Evolutionary conservation across 1,140 invertebrate species (phyloP).

Genomic region (Procambarus virginalis): DNA sequence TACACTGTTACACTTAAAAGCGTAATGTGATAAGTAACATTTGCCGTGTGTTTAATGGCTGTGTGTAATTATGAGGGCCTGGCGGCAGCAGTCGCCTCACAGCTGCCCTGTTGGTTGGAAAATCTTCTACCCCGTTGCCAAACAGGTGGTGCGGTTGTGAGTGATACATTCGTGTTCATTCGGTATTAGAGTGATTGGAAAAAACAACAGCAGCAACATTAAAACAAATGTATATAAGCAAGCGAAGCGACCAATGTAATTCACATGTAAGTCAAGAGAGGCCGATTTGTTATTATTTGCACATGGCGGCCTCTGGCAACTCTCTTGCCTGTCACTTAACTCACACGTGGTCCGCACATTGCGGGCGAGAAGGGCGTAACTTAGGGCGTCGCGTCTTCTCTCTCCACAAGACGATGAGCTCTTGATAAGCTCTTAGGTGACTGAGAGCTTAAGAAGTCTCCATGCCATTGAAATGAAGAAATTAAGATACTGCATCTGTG

Average conservation of each 20-base stretch:
- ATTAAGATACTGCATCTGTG: not conserved
- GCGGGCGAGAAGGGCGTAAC: constrained; percentile 10
- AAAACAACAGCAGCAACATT: too few species aligned
- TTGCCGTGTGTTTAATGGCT: not conserved
- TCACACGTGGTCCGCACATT: constrained; percentile 18
- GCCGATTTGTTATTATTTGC: too few species aligned
- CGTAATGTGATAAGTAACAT: not conserved
- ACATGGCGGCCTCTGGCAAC: constrained; percentile 4
- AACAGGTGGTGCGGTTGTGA: too few species aligned
- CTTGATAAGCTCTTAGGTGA: not conserved
- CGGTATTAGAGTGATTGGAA: too few species aligned
- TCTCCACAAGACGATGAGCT: not conserved
- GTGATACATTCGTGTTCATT: too few species aligned
- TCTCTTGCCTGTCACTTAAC: constrained; percentile 11
- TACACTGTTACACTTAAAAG: not conserved
- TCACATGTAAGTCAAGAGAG: not conserved
- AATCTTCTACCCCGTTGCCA: too few species aligned
- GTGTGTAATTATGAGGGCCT: not conserved
- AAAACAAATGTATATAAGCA: not conserved
- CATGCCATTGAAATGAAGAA: too few species aligned
- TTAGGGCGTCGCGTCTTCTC: not conserved
- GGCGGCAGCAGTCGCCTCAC: not conserved
- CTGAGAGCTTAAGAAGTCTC: too few species aligned
- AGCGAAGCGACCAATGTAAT: not conserved
- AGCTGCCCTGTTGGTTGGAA: not conserved